Evolutionary conservation across 2,888 invertebrate species (phyloP).

Genomic region (Merodon equestris): DNA sequence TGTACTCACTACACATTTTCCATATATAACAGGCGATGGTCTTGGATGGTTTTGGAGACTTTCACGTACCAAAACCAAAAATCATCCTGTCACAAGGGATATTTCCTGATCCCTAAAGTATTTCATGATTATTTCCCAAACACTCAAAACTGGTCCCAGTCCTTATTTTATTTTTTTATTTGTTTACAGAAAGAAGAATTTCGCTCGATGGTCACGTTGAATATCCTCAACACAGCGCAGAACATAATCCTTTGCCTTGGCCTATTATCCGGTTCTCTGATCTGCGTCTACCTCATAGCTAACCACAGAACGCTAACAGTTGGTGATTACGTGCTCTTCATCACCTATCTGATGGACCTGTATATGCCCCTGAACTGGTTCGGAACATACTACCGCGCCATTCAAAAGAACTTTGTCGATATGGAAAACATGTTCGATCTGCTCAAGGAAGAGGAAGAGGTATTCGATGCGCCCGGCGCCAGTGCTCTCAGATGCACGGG

Average conservation of each 20-base stretch:
- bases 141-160: no score
- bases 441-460: constrained; percentile 91
- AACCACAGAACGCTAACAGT: constrained; percentile 86
- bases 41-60: no score
- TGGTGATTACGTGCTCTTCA: constrained; percentile 97
- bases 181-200: constrained; percentile 89
- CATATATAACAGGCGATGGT: no score
- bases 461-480: constrained; percentile 90
- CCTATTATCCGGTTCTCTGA: constrained; percentile 90
- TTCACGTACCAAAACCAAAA: no score
- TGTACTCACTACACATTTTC: no score
- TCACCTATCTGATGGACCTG: constrained; percentile 95
- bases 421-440: constrained; percentile 99
- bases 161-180: no score
- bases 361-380: constrained; percentile 98
- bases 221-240: constrained; percentile 94
- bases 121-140: no score
- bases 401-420: constrained; percentile 98
- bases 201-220: constrained; percentile 90
- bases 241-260: constrained; percentile 93
- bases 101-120: no score
- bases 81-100: no score
- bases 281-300: constrained; percentile 93
- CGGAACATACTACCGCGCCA: constrained; percentile 97
- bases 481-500: constrained; percentile 81